A percentile compares a stretch with the other conserved stretches of the same genome.
Evolutionary conservation across 2,888 invertebrate genomes (phyloP).

Genomic region (Amphimallon solstitiale): DNA sequence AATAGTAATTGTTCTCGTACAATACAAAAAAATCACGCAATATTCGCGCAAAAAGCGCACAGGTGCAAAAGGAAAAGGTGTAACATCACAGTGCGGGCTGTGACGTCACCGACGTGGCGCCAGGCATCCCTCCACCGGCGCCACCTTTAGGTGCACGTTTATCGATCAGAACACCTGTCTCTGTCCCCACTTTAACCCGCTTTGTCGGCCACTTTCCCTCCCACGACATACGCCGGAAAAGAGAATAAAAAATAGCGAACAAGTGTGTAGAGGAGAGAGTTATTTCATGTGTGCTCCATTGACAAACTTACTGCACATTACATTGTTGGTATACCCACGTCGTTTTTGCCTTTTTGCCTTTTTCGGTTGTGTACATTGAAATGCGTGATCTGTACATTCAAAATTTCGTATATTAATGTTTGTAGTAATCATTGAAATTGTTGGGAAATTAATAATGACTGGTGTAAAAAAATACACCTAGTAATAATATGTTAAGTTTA

Average conservation of each 20-base stretch:
- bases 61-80: conserved; percentile 46
- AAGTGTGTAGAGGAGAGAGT: conserved; percentile 33
- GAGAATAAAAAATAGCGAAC: neutral
- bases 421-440: no score
- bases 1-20: neutral
- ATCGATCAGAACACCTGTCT: conserved; percentile 59
- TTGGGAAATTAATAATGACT: no score
- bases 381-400: no score
- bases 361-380: no score
- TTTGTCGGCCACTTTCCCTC: conserved; percentile 35
- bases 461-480: no score
- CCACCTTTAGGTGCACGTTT: conserved; percentile 57
- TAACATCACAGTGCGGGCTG: conserved; percentile 47
- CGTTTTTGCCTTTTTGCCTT: no score
- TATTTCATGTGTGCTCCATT: conserved; percentile 7
- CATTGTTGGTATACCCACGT: no score
- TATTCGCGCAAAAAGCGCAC: conserved; percentile 33
- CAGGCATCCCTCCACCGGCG: conserved; percentile 60
- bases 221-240: conserved; percentile 28
- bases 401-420: no score
- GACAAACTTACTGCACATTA: neutral
- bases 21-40: conserved; percentile 2
- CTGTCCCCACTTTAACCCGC: conserved; percentile 39
- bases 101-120: conserved; percentile 58
- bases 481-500: no score